A percentile compares a stretch with the other conserved stretches of the same genome.
phyloP scores from a whole-genome alignment of 2,888 invertebrate species.

The Carcina quercana region DNA sequence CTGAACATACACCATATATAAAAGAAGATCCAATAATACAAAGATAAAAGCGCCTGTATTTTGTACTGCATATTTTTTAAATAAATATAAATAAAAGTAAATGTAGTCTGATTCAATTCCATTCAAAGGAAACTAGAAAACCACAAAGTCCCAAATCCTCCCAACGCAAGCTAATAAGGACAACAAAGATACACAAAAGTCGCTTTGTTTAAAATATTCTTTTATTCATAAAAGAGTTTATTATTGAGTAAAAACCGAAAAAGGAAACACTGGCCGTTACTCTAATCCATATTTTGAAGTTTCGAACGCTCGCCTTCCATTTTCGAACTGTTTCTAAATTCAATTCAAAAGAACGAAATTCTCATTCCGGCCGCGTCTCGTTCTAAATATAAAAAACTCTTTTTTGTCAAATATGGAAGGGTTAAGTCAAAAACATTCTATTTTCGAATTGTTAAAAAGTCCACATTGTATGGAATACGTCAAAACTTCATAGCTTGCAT shows the following conservation, averaged over 20 bases:
- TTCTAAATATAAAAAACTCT: conserved; percentile 68
- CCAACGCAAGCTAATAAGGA: background rate
- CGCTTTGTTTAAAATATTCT: conserved; percentile 13
- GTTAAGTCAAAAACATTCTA: conserved; percentile 74
- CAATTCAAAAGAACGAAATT: conserved; percentile 57
- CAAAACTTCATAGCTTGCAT: conserved; percentile 59
- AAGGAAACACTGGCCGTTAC: conserved; percentile 36
- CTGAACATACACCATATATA: too few species aligned
- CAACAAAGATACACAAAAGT: conserved; percentile 3
- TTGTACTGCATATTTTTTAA: too few species aligned
- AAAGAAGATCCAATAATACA: too few species aligned
- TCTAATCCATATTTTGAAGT: conserved; percentile 46
- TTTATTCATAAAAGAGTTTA: conserved; percentile 23
- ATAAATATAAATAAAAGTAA: too few species aligned
- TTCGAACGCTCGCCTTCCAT: conserved; percentile 45
- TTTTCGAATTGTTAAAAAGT: conserved; percentile 73
- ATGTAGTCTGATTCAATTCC: too few species aligned
- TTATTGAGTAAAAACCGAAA: conserved; percentile 23
- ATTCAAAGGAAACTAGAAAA: too few species aligned
- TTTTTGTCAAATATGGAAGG: conserved; percentile 75
- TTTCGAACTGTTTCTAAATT: conserved; percentile 61
- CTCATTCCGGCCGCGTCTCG: conserved; percentile 61
- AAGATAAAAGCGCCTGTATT: too few species aligned
- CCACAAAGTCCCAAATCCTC: background rate
- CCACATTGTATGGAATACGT: conserved; percentile 73